These are phyloP conservation scores for Ormia ochracea DNA, from an alignment of 2,888 invertebrate genomes.

Conservation along the genomic window DNA sequence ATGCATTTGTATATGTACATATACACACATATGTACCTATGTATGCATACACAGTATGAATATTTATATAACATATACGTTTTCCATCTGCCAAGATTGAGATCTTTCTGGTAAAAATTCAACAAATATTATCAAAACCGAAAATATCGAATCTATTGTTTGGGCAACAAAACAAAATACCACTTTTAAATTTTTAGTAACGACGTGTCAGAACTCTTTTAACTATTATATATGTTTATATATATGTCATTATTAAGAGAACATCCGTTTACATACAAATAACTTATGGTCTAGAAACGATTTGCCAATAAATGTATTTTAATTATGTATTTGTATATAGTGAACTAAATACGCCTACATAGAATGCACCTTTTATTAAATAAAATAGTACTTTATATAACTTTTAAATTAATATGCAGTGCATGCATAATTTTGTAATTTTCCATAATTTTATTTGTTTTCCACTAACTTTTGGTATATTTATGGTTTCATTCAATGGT, in stretches of 20 bases:
- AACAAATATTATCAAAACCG: not conserved
- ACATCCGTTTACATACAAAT: not conserved
- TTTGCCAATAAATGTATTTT: not conserved
- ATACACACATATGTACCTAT: no score
- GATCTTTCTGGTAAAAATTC: no score
- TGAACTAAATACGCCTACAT: slow-evolving; percentile 1
- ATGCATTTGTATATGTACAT: no score
- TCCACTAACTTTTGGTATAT: slow-evolving; percentile 37
- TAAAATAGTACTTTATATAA: slow-evolving; percentile 11
- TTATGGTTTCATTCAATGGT: slow-evolving; percentile 30
- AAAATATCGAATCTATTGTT: not conserved
- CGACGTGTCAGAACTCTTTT: not conserved
- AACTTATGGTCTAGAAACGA: not conserved
- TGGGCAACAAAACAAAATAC: no score
- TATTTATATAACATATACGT: no score
- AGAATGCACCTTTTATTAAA: slow-evolving; percentile 16
- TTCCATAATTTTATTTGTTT: slow-evolving; percentile 37
- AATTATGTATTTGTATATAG: not conserved
- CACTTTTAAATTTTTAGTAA: not conserved
- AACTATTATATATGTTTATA: not conserved
- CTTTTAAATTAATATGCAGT: slow-evolving; percentile 4
- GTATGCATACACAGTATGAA: no score
- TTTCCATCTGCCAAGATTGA: no score
- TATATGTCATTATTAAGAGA: not conserved
- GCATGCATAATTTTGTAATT: not conserved